Evolutionary conservation across 2,113 vertebrate genomes (phyloP).

Genomic region (Clarias magur): DNA sequence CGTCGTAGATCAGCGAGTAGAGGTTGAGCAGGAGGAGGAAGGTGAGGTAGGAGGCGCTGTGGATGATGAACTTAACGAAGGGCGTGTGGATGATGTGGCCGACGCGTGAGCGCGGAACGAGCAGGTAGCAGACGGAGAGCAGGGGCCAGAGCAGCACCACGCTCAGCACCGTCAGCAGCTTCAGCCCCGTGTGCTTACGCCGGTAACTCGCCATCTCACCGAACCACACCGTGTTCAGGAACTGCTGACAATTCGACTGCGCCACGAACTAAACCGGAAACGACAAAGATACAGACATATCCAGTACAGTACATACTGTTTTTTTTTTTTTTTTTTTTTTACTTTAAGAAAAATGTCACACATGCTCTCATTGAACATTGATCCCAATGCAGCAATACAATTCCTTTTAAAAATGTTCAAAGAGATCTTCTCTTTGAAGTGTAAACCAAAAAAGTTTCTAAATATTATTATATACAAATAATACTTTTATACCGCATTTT

Average conservation of each 20-base stretch:
- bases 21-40: slow-evolving; percentile 94
- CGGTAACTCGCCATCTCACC: slow-evolving; percentile 98
- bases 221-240: slow-evolving; percentile 98
- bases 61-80: slow-evolving; percentile 98
- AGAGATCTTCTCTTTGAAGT: background rate
- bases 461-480: background rate
- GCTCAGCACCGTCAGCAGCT: slow-evolving; percentile 90
- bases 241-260: slow-evolving; percentile 99
- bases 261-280: slow-evolving; percentile 85
- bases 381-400: background rate
- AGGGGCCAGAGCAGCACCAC: slow-evolving; percentile 93
- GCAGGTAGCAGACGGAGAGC: slow-evolving; percentile 91
- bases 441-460: background rate
- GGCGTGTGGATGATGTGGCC: slow-evolving; percentile 97
- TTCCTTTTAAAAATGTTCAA: background rate
- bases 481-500: background rate
- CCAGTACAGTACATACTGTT: background rate
- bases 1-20: slow-evolving; percentile 97
- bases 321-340: background rate
- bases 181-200: slow-evolving; percentile 94
- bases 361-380: background rate
- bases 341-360: background rate
- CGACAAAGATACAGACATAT: slow-evolving; percentile 3
- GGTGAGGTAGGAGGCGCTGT: slow-evolving; percentile 96
- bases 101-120: slow-evolving; percentile 92